Evolutionary conservation across 2,888 invertebrate species (phyloP).

Genomic region (Vesta saturnalis): DNA sequence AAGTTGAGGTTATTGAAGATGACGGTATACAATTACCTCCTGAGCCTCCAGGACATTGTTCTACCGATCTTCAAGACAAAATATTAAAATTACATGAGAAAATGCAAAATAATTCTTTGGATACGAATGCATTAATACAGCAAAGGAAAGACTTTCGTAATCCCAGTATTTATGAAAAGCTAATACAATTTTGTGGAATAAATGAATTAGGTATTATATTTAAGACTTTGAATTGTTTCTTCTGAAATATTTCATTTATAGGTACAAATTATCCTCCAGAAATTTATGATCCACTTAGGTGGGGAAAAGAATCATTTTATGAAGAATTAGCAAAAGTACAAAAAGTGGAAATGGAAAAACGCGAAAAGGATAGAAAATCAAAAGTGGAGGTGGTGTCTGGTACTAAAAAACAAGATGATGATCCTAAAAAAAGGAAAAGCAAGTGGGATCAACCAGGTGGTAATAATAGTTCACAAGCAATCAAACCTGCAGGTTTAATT

Average conservation of each 20-base stretch:
- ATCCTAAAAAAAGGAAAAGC: slow-evolving; percentile 82
- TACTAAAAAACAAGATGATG: slow-evolving; percentile 72
- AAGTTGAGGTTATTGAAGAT: slow-evolving; percentile 51
- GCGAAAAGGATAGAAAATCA: slow-evolving; percentile 89
- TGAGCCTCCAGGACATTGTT: slow-evolving; percentile 84
- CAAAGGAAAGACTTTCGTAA: slow-evolving; percentile 93
- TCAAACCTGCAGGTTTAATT: slow-evolving; percentile 75
- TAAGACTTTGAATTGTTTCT: background rate
- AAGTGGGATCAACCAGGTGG: slow-evolving; percentile 92
- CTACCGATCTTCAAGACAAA: slow-evolving; percentile 83
- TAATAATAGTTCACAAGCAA: slow-evolving; percentile 65
- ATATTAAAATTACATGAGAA: slow-evolving; percentile 80
- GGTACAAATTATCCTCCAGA: slow-evolving; percentile 94
- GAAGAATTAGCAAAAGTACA: slow-evolving; percentile 92
- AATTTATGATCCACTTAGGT: slow-evolving; percentile 91
- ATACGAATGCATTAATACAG: slow-evolving; percentile 92
- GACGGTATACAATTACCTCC: slow-evolving; percentile 80
- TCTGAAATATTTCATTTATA: slow-evolving; percentile 25
- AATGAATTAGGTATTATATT: slow-evolving; percentile 79
- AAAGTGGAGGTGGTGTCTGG: slow-evolving; percentile 92
- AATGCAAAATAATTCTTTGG: slow-evolving; percentile 80
- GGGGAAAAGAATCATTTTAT: slow-evolving; percentile 93
- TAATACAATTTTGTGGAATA: slow-evolving; percentile 93
- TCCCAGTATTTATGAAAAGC: slow-evolving; percentile 97
- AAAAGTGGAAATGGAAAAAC: slow-evolving; percentile 89